Evolutionary conservation across 1,140 invertebrate species (phyloP), one percentile per base, ranked within the genome.

Genomic region (Tetraneura akinire): DNA sequence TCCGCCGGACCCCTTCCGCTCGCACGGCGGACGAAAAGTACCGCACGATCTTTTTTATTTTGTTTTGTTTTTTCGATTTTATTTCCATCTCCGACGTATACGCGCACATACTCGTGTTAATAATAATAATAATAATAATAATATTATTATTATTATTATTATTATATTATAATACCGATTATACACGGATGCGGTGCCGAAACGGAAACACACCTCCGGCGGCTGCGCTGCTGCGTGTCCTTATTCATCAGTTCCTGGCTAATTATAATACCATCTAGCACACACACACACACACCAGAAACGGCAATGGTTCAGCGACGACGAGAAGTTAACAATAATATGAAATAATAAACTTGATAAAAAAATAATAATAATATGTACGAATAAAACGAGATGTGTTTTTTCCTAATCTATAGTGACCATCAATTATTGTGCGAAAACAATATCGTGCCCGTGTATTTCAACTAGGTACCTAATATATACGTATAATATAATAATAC

Each of bases 191-290:
- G 71, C 55, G 74, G 55, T 29, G n/a, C 51, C 74, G 73, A 78
- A 78, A 78, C 74, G 74, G 74, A 78, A 78, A 78, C 74, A 62
- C 74, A 78, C 74, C 74, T 78, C 74, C 74, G 74, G 64, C 42
- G 32, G 32, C 8, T 1, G 32, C 42, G 32, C 11, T 45, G 21
- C 55, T 60, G 74, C 74, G 74, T 78, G 74, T 78, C 74, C 74
- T 78, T 78, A 78, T 78, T 78, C 55, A 78, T 62, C 74, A 42
- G 74, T 78, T 78, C 74, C 74, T 60, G 42, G 74, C 74, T 78
- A 78, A 78, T 78, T 78, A 78, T 78, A 78, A 78, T 78, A 78
- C 37, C 74, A 78, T 78, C 74, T 78, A 78, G 55, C 55, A 11
- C 74, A 10, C 74, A 42, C 29, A 55, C 29, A 32, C 18, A 55